phyloP scores from a whole-genome alignment of 1,140 invertebrate species.

The Cherax destructor region DNA sequence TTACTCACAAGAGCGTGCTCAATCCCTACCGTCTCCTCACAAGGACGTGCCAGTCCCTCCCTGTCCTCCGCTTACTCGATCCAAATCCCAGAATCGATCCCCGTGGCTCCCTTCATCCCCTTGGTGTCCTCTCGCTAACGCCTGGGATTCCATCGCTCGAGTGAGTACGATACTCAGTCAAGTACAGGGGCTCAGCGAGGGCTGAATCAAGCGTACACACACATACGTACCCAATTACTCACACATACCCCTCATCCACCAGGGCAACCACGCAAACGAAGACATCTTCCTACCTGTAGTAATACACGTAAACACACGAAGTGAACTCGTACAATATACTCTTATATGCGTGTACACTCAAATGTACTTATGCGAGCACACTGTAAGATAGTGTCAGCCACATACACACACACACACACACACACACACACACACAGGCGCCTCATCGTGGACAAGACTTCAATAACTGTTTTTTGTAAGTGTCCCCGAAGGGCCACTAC shows the following conservation, averaged over 20 bases:
- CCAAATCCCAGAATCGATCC: no score
- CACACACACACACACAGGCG: constrained; percentile 21
- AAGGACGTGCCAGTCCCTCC: no score
- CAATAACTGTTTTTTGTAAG: no score
- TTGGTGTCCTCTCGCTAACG: no score
- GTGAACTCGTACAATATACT: background rate
- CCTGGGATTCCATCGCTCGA: no score
- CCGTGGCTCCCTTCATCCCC: no score
- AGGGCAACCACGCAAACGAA: background rate
- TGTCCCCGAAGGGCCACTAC: no score
- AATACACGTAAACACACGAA: background rate
- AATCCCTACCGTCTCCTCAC: no score
- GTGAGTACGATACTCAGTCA: no score
- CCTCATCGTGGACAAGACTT: no score
- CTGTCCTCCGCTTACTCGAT: no score
- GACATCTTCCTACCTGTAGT: background rate
- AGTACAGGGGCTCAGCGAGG: background rate
- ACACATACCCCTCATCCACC: background rate
- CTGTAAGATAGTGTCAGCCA: background rate
- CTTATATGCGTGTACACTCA: background rate
- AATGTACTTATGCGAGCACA: background rate
- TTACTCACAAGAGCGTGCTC: no score
- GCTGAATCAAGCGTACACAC: background rate
- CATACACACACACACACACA: constrained; percentile 31
- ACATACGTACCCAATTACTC: background rate